Evolutionary conservation across 2,113 vertebrate genomes (phyloP).

Genomic region (Passer montanus): DNA sequence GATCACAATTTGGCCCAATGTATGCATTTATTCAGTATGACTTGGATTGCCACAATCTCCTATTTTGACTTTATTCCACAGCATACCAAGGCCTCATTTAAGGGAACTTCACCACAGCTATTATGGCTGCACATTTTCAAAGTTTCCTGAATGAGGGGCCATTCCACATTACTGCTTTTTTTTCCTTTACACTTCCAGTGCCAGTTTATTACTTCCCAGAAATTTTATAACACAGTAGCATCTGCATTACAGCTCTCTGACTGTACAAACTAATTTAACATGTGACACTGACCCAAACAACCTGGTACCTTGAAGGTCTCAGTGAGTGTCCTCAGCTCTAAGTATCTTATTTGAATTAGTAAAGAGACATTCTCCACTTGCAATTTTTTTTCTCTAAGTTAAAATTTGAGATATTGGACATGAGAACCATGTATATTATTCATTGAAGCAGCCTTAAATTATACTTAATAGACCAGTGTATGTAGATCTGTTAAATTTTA

Average conservation of each 20-base stretch:
- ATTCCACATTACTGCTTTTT: constrained; percentile 33
- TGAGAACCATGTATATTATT: neutral
- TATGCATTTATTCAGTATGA: constrained; percentile 51
- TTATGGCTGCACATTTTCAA: constrained; percentile 54
- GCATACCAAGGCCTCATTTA: constrained; percentile 46
- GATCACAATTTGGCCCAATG: constrained; percentile 44
- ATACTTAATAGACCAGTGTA: neutral
- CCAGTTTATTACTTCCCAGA: constrained; percentile 44
- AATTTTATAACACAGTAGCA: neutral
- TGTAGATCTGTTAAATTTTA: neutral
- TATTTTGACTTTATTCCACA: constrained; percentile 57
- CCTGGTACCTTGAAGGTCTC: neutral
- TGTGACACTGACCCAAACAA: constrained; percentile 1
- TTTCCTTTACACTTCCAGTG: constrained; percentile 25
- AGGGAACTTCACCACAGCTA: constrained; percentile 49
- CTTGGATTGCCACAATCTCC: constrained; percentile 50
- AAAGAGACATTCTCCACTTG: neutral
- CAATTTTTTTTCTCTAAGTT: neutral
- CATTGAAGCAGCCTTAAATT: neutral
- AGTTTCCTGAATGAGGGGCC: constrained; percentile 38
- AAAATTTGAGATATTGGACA: neutral
- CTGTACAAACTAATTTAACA: neutral
- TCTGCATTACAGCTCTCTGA: neutral
- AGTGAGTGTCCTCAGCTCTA: neutral
- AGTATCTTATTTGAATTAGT: neutral